Percentiles rank a stretch among this genome's conserved stretches.
phyloP scores from a whole-genome alignment of 2,888 invertebrate species.

The Tachina fera region DNA sequence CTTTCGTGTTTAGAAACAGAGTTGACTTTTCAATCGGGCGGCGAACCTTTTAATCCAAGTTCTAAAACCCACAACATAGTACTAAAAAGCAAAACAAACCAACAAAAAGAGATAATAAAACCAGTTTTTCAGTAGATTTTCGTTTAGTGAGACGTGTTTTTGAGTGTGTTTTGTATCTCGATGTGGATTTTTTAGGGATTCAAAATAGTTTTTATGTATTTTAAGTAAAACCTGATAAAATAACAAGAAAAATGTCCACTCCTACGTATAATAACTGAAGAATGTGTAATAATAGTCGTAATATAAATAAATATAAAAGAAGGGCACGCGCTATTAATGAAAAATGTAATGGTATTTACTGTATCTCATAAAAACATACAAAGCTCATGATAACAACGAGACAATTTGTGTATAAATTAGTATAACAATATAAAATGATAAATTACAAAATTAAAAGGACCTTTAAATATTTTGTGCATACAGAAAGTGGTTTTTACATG shows the following conservation, averaged over 20 bases:
- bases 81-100: constrained; percentile 47
- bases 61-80: constrained; percentile 44
- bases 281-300: constrained; percentile 43
- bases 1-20: constrained; percentile 1
- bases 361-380: not conserved
- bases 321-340: constrained; percentile 43
- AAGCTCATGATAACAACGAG: constrained; percentile 9
- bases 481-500: constrained; percentile 23
- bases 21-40: not conserved
- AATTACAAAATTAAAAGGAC: not conserved
- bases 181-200: constrained; percentile 2
- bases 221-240: constrained; percentile 36
- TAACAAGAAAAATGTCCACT: constrained; percentile 36
- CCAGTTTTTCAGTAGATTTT: constrained; percentile 64
- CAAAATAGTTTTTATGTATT: constrained; percentile 9
- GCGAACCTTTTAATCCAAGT: constrained; percentile 33
- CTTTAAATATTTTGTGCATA: constrained; percentile 6
- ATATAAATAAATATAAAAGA: constrained; percentile 1
- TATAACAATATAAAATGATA: not conserved
- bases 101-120: constrained; percentile 57
- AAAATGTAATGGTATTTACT: constrained; percentile 10
- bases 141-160: constrained; percentile 57
- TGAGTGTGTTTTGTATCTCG: constrained; percentile 25
- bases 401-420: not conserved
- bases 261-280: constrained; percentile 62